Evolutionary conservation across 2,113 vertebrate species (phyloP).

Genomic region (Peromyscus leucopus): DNA sequence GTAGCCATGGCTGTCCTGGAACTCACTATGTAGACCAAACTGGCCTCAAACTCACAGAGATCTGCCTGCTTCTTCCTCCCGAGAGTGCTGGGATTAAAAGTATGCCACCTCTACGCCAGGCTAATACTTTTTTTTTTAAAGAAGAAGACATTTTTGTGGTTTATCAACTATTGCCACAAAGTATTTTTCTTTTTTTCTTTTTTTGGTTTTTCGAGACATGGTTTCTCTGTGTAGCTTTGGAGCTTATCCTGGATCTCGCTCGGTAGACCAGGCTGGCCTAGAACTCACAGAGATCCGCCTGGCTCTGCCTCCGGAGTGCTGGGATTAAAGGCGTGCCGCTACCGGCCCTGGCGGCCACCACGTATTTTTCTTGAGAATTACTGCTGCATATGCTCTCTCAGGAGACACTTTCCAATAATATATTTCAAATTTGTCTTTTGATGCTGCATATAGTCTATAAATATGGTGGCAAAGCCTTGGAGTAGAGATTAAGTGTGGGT

Average conservation of each 20-base stretch:
- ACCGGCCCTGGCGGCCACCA: not conserved
- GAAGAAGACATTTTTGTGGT: not conserved
- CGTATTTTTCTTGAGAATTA: conserved; percentile 40
- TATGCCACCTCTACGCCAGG: not conserved
- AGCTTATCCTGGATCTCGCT: too few species aligned
- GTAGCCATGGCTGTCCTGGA: not conserved
- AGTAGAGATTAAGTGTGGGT: conserved; percentile 4
- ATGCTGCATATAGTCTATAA: not conserved
- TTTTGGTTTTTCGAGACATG: too few species aligned
- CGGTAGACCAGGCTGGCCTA: too few species aligned
- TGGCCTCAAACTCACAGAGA: not conserved
- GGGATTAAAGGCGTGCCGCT: too few species aligned
- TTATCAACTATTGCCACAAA: not conserved
- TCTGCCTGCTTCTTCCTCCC: not conserved
- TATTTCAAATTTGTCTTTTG: not conserved
- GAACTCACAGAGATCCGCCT: too few species aligned
- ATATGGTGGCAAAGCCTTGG: not conserved
- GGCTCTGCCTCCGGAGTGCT: too few species aligned
- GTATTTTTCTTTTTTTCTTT: conserved; percentile 11
- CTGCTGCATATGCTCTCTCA: not conserved
- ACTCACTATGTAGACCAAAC: not conserved
- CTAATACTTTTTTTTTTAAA: not conserved
- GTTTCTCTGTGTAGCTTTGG: too few species aligned
- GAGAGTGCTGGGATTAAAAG: not conserved
- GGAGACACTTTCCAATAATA: conserved; percentile 12